These are phyloP conservation scores for Synanthedon myopaeformis DNA, from an alignment of 2,888 invertebrate species.

Conservation along the genomic window DNA sequence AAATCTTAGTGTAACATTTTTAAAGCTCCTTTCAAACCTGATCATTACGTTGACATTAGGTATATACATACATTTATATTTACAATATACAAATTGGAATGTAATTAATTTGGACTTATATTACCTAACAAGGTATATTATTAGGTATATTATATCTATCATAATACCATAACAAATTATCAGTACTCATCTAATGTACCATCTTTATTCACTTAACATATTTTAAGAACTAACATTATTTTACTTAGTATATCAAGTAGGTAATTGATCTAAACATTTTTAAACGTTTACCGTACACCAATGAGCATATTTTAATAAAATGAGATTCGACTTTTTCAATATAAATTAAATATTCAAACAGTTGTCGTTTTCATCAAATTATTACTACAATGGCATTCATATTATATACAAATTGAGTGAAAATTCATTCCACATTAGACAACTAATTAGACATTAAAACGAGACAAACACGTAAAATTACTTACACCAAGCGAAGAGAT, in stretches of 20 bases:
- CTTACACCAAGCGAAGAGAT: too few relatives aligned
- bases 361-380: background rate
- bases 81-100: conserved; percentile 63
- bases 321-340: background rate
- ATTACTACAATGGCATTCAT: background rate
- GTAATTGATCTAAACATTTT: conserved; percentile 43
- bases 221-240: conserved; percentile 13
- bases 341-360: background rate
- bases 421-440: background rate
- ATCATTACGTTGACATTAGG: conserved; percentile 24
- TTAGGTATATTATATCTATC: conserved; percentile 37
- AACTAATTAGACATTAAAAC: background rate
- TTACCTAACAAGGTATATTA: too few relatives aligned
- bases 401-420: background rate
- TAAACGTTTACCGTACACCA: conserved; percentile 31
- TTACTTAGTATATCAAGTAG: conserved; percentile 29
- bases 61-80: conserved; percentile 33
- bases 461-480: too few relatives aligned
- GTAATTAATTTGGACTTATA: conserved; percentile 53
- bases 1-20: conserved; percentile 41
- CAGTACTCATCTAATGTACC: conserved; percentile 58
- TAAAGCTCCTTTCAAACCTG: conserved; percentile 58
- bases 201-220: background rate
- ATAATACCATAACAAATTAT: conserved; percentile 38
- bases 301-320: conserved; percentile 33